phyloP scores from a whole-genome alignment of 2,797 vertebrate species.

The Lithobates sylvaticus region DNA sequence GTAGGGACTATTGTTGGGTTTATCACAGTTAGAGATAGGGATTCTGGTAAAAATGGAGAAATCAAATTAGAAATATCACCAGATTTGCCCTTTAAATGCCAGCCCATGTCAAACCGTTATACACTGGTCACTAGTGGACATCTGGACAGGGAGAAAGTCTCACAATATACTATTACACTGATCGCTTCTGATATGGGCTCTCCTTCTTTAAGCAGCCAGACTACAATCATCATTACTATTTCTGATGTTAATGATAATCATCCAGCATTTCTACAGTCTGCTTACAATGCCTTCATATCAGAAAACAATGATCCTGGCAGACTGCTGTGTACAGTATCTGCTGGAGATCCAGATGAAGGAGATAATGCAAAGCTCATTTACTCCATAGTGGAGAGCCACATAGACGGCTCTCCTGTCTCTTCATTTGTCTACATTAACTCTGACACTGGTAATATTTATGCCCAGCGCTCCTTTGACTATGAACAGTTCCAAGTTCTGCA shows the following conservation, averaged over 20 bases:
- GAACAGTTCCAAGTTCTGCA: slow-evolving; percentile 46
- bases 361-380: slow-evolving; percentile 44
- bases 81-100: slow-evolving; percentile 86
- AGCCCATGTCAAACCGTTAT: slow-evolving; percentile 87
- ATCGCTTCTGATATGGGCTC: slow-evolving; percentile 47
- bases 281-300: slow-evolving; percentile 41
- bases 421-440: slow-evolving; percentile 56
- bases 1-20: slow-evolving; percentile 87
- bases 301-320: slow-evolving; percentile 51
- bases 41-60: slow-evolving; percentile 87
- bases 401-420: slow-evolving; percentile 45
- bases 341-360: slow-evolving; percentile 42
- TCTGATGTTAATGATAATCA: slow-evolving; percentile 54
- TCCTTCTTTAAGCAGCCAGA: slow-evolving; percentile 20
- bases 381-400: slow-evolving; percentile 40
- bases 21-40: slow-evolving; percentile 87
- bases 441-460: slow-evolving; percentile 46
- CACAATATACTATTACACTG: slow-evolving; percentile 44
- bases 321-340: slow-evolving; percentile 43
- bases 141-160: slow-evolving; percentile 45
- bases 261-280: slow-evolving; percentile 33
- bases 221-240: slow-evolving; percentile 31
- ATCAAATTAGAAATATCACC: slow-evolving; percentile 82
- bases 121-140: slow-evolving; percentile 80
- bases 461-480: slow-evolving; percentile 53